Evolutionary conservation across 2,888 invertebrate genomes (phyloP).

Genomic region (Chrysolina americana): DNA sequence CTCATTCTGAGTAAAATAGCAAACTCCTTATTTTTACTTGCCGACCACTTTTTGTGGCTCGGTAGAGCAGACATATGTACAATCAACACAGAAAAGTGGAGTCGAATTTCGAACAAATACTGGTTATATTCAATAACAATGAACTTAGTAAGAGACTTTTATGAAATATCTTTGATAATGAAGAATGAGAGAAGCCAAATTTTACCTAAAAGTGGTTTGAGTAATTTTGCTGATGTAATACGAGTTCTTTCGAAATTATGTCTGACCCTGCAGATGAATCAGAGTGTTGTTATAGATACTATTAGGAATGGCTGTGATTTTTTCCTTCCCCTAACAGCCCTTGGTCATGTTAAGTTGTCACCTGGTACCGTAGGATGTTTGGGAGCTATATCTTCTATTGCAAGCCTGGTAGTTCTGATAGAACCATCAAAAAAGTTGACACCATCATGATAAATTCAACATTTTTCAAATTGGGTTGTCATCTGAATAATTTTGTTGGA

Average conservation of each 20-base stretch:
- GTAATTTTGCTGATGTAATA: constrained; percentile 55
- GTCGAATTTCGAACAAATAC: constrained; percentile 81
- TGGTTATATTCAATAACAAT: constrained; percentile 88
- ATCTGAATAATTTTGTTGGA: not conserved
- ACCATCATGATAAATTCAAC: constrained; percentile 68
- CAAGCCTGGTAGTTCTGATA: constrained; percentile 83
- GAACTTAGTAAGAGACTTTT: constrained; percentile 86
- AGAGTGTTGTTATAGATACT: constrained; percentile 84
- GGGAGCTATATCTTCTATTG: constrained; percentile 86
- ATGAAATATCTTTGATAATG: constrained; percentile 81
- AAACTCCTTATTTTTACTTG: constrained; percentile 83
- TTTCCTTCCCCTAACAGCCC: constrained; percentile 86
- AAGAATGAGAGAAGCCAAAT: constrained; percentile 69
- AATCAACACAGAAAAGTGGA: constrained; percentile 85
- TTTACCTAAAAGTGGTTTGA: constrained; percentile 52
- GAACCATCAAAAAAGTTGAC: constrained; percentile 85
- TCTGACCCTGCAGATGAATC: constrained; percentile 68
- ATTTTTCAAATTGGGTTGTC: too few species aligned
- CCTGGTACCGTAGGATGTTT: constrained; percentile 84
- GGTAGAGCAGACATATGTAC: constrained; percentile 79
- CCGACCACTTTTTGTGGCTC: constrained; percentile 91
- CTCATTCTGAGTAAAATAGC: constrained; percentile 85
- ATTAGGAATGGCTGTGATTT: constrained; percentile 90
- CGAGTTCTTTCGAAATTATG: constrained; percentile 50
- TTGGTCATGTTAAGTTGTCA: constrained; percentile 84